Base-by-base conservation (phyloP, 2,888 invertebrate species). In the Chorisops tibialis region DNA sequence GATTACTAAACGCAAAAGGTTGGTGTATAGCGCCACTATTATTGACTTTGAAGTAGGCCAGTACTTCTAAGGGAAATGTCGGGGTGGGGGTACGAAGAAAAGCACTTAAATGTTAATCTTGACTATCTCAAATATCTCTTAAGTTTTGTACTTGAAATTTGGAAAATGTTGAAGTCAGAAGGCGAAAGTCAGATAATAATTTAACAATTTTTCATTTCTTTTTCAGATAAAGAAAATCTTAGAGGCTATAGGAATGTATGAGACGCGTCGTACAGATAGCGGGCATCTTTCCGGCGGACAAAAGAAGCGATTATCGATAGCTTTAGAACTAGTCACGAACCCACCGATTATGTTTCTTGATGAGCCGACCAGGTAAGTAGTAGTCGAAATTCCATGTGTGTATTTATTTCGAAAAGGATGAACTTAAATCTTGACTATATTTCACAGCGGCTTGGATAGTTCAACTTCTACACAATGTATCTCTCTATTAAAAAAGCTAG, bases 271-370 rank as follows among this genome's bases (percentile, higher is more conserved):
- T 69, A 91, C 91, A 0, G 80, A 85, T 67, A 88, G 91, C 0
- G 82, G 81, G 2, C 79, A 83, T 48, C 80, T 96, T 47, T 95
- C 94, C 12, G 95, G 96, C 7, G 96, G 96, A 1, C 92, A 96
- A 79, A 86, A 86, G 71, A 96, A 96, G 76, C 83, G 96, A 70
- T 82, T 96, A 52, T 88, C 94, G 1, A 92, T 96, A 67, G 95
- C 94, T 7, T 80, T 94, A 66, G 96, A 96, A 80, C 81, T 96
- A 69, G 86, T 96, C 68, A 92, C 88, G 75, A 93, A 96, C 77
- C 96, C 96, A 2, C 89, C 93, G 1, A 85, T 96, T 51, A 88
- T 96, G 86, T 93, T 96, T 75, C 85, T 96, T 68, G 96, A 96
- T 75, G 96, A 96, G 79, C 96, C 96, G 21, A 96, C 94, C 35